These are phyloP conservation scores for Amyelois transitella DNA, from an alignment of 1,140 invertebrate species.

Conservation along the genomic window DNA sequence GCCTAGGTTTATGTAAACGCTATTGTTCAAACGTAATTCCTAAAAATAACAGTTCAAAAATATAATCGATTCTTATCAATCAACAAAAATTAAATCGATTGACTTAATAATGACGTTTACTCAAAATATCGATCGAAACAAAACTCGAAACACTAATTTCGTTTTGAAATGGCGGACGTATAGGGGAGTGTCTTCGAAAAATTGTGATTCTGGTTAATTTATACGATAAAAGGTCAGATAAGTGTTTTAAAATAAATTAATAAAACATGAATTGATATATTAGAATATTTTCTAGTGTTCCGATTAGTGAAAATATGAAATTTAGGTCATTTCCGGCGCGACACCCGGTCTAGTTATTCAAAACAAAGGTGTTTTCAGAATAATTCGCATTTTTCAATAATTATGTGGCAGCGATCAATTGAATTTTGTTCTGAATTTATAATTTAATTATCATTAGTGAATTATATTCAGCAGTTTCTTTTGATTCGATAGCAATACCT, in stretches of 20 bases:
- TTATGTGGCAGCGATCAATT: neutral
- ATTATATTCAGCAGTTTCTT: neutral
- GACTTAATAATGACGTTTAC: constrained; percentile 17
- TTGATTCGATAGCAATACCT: neutral
- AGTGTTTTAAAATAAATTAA: neutral
- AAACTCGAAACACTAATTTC: constrained; percentile 38
- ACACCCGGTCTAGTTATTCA: constrained; percentile 57
- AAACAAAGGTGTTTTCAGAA: constrained; percentile 58
- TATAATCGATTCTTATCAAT: neutral
- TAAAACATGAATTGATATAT: neutral
- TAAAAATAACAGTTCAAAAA: too few species aligned
- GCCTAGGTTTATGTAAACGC: too few species aligned
- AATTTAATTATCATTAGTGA: neutral
- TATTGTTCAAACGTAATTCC: too few species aligned
- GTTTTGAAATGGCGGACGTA: constrained; percentile 72
- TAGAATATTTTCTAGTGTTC: neutral
- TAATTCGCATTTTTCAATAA: constrained; percentile 7
- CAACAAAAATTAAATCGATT: constrained; percentile 7
- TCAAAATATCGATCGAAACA: constrained; percentile 49
- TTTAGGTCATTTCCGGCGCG: constrained; percentile 48
- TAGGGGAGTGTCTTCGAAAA: constrained; percentile 67
- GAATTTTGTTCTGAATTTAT: neutral
- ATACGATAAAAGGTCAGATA: constrained; percentile 50
- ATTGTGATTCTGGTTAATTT: constrained; percentile 46
- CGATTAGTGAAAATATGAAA: neutral